Conservation (phyloP, 2,888 invertebrate species). For the Ellobium chinense region DNA sequence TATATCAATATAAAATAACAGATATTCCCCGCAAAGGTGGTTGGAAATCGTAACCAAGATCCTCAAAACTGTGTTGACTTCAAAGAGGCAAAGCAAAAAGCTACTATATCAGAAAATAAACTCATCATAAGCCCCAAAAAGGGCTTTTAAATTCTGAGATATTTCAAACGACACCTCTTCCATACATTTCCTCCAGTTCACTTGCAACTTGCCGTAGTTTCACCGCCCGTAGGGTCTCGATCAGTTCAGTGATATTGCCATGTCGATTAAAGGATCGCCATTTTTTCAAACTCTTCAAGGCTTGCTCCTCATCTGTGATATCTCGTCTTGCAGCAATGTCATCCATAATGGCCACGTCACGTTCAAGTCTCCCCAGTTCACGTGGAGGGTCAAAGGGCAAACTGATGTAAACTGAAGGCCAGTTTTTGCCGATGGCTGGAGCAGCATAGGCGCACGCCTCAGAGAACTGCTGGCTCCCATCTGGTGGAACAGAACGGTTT, state of each 20-base stretch:
- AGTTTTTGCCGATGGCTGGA: slow-evolving; percentile 66
- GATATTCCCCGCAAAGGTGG: no score
- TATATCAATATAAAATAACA: no score
- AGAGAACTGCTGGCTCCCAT: slow-evolving; percentile 49
- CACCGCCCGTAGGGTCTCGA: slow-evolving; percentile 61
- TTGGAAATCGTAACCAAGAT: no score
- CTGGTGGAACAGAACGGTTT: no score
- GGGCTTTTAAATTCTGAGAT: no score
- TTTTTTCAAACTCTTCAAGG: slow-evolving; percentile 67
- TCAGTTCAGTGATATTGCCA: slow-evolving; percentile 63
- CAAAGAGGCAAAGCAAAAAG: no score
- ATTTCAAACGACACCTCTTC: slow-evolving; percentile 54
- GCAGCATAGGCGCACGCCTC: slow-evolving; percentile 70
- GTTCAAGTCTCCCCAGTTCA: slow-evolving; percentile 57
- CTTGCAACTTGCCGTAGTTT: slow-evolving; percentile 63
- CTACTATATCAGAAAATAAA: no score
- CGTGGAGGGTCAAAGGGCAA: slow-evolving; percentile 71
- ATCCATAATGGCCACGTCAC: slow-evolving; percentile 69
- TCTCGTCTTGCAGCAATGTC: slow-evolving; percentile 61
- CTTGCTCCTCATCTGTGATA: slow-evolving; percentile 63
- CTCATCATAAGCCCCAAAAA: no score
- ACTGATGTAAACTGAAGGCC: slow-evolving; percentile 67
- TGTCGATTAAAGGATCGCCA: slow-evolving; percentile 68
- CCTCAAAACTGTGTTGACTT: no score
- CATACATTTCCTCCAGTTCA: slow-evolving; percentile 62